Percentiles rank a stretch among this genome's conserved stretches.
These are phyloP conservation scores for Aspidiotus rigidus DNA, from an alignment of 2,888 invertebrate species.

Conservation along the genomic window DNA sequence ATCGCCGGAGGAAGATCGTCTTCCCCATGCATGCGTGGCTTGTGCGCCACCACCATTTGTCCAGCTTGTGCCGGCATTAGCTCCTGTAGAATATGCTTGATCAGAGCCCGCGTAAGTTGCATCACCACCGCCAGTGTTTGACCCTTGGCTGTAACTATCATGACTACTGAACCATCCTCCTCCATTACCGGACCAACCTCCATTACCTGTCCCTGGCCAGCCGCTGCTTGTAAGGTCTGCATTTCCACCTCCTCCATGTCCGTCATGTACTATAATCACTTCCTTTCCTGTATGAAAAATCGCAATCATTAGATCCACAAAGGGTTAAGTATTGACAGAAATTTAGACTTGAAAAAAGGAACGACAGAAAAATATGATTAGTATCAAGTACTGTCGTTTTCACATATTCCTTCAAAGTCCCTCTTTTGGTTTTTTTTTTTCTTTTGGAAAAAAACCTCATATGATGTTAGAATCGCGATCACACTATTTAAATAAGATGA, in stretches of 20 bases:
- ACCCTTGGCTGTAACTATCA: conserved; percentile 42
- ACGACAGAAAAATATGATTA: no score
- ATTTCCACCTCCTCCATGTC: conserved; percentile 36
- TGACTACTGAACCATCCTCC: conserved; percentile 39
- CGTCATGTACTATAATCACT: conserved; percentile 39
- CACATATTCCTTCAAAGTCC: no score
- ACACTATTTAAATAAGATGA: no score
- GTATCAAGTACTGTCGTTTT: no score
- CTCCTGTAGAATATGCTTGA: conserved; percentile 32
- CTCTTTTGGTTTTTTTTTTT: no score
- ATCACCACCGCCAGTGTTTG: conserved; percentile 46
- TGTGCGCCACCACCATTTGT: conserved; percentile 34
- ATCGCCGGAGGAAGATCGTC: conserved; percentile 32
- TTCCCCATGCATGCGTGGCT: conserved; percentile 34
- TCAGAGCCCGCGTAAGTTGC: conserved; percentile 40
- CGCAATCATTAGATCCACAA: conserved; percentile 1
- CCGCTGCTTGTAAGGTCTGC: conserved; percentile 33
- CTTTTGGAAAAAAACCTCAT: no score
- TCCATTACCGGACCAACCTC: conserved; percentile 34
- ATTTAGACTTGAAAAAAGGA: no score
- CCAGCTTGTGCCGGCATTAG: conserved; percentile 22
- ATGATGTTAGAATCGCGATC: no score
- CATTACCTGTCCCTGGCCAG: conserved; percentile 34
- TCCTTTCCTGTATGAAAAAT: conserved; percentile 36
- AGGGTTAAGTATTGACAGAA: neutral